A percentile compares a stretch with the other conserved stretches of the same genome.
Conservation (phyloP, 2,113 vertebrate species). For the Alexandromys fortis region DNA sequence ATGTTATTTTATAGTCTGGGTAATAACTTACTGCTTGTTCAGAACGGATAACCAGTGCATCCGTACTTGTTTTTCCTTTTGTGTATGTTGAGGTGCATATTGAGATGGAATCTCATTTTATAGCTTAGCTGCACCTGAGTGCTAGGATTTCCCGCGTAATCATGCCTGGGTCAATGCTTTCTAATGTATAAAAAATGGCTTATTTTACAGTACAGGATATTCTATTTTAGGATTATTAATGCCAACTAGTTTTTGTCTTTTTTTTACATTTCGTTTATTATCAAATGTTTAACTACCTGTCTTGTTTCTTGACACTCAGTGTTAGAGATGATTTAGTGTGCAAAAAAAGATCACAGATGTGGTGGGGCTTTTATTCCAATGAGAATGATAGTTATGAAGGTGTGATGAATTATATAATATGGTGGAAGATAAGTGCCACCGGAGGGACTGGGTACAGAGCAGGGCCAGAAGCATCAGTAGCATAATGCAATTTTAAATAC, state of each 20-base stretch:
- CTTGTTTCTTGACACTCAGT: not conserved
- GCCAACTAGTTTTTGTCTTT: not conserved
- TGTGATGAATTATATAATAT: conserved; percentile 9
- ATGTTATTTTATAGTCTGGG: conserved; percentile 13
- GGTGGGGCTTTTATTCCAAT: conserved; percentile 33
- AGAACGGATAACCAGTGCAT: not conserved
- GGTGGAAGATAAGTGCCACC: conserved; percentile 24
- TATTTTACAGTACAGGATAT: not conserved
- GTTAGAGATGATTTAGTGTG: conserved; percentile 45
- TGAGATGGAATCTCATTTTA: not conserved
- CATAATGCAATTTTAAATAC: conserved; percentile 25
- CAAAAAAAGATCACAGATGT: conserved; percentile 13
- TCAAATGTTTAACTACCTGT: not conserved
- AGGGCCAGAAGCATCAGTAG: not conserved
- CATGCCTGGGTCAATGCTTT: not conserved
- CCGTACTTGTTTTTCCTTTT: not conserved
- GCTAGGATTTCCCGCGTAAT: not conserved
- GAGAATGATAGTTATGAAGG: not conserved
- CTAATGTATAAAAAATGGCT: conserved; percentile 21
- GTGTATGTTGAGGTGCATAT: not conserved
- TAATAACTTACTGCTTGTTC: not conserved
- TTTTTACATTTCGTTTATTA: conserved; percentile 56
- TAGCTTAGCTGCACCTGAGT: not conserved
- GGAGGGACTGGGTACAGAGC: not conserved
- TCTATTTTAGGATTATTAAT: conserved; percentile 47